Base-by-base conservation (phyloP, 2,888 invertebrate genomes). In the Microctonus aethiopoides region DNA sequence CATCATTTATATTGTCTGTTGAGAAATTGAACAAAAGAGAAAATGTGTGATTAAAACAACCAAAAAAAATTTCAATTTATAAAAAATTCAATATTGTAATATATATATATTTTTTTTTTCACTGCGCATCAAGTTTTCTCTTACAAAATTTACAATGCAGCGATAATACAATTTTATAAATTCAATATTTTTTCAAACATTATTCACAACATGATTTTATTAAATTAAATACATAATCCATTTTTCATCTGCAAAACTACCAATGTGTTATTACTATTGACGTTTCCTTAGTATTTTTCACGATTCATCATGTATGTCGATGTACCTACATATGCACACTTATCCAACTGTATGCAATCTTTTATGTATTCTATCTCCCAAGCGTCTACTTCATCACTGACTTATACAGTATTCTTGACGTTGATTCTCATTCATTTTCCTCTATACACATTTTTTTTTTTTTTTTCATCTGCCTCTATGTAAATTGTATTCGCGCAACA, bases 321-420 rank as follows among this genome's bases (percentile, higher is more conserved):
- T 34, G 22, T 20, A 59, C 16, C 20, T 63, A 54, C 7, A 54
- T 54, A 64, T 34, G 16, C 24, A 62, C 46, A 41, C 26, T 10
- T 41, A 16, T 46, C 6, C 34, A 20, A 32, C 24, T 34, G 56
- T 36, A 22, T 63, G 32, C 51, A 61, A 52, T 32, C 39, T 57
- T 65, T 63, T 51, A 63, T 51, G 62, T 63, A 63, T 65, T 56
- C 66, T 20, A 57, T 26, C 16, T 66, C 66, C 29, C 39, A 10
- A 57, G 66, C 57, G 66, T 66, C 66, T 66, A 66, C 66, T 66
- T 66, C 66, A 66, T 66, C 66, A 57, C 26, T 16, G 57, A 66
- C 39, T 66, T 66, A 20, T 24, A 20, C 4, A 24, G 16, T 20
- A 56, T 56, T 66, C 39, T 41, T 16, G 16, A 66, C 41, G 66